Conservation (phyloP, 2,113 vertebrate species). For the Mastomys natalensis region DNA sequence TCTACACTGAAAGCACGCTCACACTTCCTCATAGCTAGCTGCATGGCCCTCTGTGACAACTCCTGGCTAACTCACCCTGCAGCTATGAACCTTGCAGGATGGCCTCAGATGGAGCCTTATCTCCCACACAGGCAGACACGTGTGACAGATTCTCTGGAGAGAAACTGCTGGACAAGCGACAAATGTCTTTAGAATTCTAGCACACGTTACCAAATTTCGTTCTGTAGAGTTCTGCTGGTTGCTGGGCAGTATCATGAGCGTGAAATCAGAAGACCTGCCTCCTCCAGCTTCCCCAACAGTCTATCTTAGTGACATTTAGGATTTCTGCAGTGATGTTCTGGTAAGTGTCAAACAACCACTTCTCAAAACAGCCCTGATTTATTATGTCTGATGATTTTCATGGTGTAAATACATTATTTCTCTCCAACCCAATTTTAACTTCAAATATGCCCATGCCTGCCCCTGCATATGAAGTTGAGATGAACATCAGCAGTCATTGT, state of each 20-base stretch:
- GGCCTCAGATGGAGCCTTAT: neutral
- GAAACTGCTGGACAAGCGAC: neutral
- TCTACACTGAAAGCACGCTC: too few relatives aligned
- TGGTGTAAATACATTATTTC: neutral
- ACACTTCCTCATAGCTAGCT: neutral
- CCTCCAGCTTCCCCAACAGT: neutral
- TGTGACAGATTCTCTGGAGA: neutral
- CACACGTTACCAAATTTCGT: neutral
- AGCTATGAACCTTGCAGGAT: neutral
- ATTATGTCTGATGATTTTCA: neutral
- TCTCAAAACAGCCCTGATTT: neutral
- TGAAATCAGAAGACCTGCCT: neutral
- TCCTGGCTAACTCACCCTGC: neutral
- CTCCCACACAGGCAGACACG: neutral
- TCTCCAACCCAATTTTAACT: neutral
- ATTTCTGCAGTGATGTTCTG: neutral
- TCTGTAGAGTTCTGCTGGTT: fast-evolving
- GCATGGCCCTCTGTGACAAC: neutral
- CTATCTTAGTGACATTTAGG: neutral
- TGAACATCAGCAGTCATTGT: neutral
- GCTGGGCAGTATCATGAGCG: neutral
- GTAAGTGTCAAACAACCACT: neutral
- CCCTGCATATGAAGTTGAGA: too few relatives aligned
- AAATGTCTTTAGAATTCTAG: neutral
- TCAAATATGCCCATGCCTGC: neutral